phyloP scores from a whole-genome alignment of 2,113 vertebrate genomes.

The Hymenochirus boettgeri region DNA sequence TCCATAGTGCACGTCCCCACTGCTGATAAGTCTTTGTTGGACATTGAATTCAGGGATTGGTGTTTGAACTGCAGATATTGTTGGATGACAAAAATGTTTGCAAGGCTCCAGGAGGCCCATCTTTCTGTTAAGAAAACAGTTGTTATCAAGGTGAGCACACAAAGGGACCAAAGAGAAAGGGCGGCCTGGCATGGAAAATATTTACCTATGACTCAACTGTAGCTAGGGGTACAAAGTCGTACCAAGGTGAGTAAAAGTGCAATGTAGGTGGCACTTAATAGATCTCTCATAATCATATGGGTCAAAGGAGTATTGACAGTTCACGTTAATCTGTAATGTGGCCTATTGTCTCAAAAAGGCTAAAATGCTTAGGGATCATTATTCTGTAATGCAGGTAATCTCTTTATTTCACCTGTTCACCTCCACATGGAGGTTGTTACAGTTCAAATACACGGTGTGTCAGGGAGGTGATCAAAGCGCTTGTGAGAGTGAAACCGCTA shows the following conservation, averaged over 20 bases:
- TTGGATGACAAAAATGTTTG: slow-evolving; percentile 46
- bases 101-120: slow-evolving; percentile 45
- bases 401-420: slow-evolving; percentile 40
- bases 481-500: too few relatives aligned
- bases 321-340: slow-evolving; percentile 53
- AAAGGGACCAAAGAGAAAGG: slow-evolving; percentile 39
- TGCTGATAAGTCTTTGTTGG: slow-evolving; percentile 40
- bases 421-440: slow-evolving; percentile 25
- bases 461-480: slow-evolving; percentile 26
- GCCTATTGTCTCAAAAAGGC: slow-evolving; percentile 19
- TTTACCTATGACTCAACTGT: slow-evolving; percentile 52
- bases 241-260: slow-evolving; percentile 51
- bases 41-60: slow-evolving; percentile 26
- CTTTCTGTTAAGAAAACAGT: slow-evolving; percentile 44
- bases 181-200: slow-evolving; percentile 47
- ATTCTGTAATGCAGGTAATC: slow-evolving; percentile 11
- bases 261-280: slow-evolving; percentile 49
- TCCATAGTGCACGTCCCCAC: slow-evolving; percentile 7
- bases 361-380: slow-evolving; percentile 35
- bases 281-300: slow-evolving; percentile 47
- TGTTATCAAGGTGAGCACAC: slow-evolving; percentile 42
- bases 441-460: slow-evolving; percentile 16
- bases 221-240: slow-evolving; percentile 42
- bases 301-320: slow-evolving; percentile 54
- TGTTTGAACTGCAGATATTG: slow-evolving; percentile 43